A percentile compares a stretch with the other conserved stretches of the same genome.
phyloP scores from a whole-genome alignment of 2,113 vertebrate species.

The Takifugu flavidus region DNA sequence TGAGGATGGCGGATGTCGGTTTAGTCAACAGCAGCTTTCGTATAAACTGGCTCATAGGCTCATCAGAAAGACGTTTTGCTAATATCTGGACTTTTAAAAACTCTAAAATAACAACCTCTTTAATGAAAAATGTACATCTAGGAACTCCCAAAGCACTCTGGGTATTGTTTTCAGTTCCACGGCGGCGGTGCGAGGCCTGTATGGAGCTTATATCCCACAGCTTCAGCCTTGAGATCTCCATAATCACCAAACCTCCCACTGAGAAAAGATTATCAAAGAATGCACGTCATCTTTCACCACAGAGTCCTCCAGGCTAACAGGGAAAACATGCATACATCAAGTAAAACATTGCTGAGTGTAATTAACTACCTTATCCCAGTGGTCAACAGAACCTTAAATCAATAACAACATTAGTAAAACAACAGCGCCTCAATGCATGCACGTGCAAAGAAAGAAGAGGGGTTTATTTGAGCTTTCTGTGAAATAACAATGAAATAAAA shows the following conservation, averaged over 20 bases:
- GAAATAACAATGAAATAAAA: too few species aligned
- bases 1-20: conserved; percentile 31
- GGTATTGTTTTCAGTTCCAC: conserved; percentile 24
- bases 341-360: conserved; percentile 63
- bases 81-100: too few species aligned
- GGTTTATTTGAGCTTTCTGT: neutral
- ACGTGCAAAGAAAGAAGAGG: conserved; percentile 27
- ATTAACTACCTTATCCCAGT: conserved; percentile 69
- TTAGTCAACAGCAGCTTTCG: conserved; percentile 26
- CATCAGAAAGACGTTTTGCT: neutral
- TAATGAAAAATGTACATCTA: conserved; percentile 3
- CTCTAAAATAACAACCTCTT: neutral
- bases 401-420: conserved; percentile 59
- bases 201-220: conserved; percentile 54
- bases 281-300: conserved; percentile 65
- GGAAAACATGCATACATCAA: conserved; percentile 70
- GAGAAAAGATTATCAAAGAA: conserved; percentile 74
- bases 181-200: conserved; percentile 37
- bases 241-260: conserved; percentile 71
- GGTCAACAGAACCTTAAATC: conserved; percentile 66
- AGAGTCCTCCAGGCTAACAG: conserved; percentile 64
- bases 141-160: conserved; percentile 14
- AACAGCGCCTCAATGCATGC: conserved; percentile 25
- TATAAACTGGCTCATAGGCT: too few species aligned
- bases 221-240: conserved; percentile 67